phyloP scores from a whole-genome alignment of 2,797 vertebrate genomes.

The Calcarius lapponicus region DNA sequence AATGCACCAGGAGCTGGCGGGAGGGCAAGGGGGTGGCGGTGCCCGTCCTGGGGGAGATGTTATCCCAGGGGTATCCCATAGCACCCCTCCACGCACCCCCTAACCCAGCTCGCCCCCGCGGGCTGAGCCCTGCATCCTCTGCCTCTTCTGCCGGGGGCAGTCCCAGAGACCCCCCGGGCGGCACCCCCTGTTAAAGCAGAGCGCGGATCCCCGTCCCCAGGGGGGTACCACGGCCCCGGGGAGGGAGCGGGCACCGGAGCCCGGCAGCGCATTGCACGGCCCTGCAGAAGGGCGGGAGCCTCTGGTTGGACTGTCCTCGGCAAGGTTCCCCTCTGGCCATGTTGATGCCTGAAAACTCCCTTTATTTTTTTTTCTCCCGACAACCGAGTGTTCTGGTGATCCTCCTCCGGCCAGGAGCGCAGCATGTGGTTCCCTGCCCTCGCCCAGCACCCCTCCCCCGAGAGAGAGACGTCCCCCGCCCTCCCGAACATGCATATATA shows the following conservation, averaged over 20 bases:
- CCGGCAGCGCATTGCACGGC: conserved; percentile 65
- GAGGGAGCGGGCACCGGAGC: background rate
- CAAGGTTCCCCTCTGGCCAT: conserved; percentile 92
- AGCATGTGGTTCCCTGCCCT: conserved; percentile 77
- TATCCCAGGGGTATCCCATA: background rate
- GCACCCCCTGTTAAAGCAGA: background rate
- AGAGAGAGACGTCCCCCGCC: conserved; percentile 69
- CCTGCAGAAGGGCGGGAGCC: conserved; percentile 72
- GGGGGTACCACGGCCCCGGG: background rate
- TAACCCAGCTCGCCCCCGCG: background rate
- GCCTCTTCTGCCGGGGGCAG: background rate
- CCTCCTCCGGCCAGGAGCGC: conserved; percentile 70
- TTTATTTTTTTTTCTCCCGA: conserved; percentile 33
- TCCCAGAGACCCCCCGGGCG: background rate
- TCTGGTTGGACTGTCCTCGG: conserved; percentile 94
- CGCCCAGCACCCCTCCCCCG: conserved; percentile 27
- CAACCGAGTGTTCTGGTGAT: conserved; percentile 70
- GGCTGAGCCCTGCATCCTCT: background rate
- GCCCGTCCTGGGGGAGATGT: background rate
- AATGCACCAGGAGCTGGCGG: conserved; percentile 86
- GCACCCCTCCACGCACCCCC: background rate
- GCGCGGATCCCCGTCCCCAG: fast-evolving
- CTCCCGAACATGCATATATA: conserved; percentile 77
- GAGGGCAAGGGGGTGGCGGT: background rate
- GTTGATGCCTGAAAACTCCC: conserved; percentile 89